These are phyloP conservation scores for Listronotus bonariensis DNA, from an alignment of 1,140 invertebrate species.

Conservation along the genomic window DNA sequence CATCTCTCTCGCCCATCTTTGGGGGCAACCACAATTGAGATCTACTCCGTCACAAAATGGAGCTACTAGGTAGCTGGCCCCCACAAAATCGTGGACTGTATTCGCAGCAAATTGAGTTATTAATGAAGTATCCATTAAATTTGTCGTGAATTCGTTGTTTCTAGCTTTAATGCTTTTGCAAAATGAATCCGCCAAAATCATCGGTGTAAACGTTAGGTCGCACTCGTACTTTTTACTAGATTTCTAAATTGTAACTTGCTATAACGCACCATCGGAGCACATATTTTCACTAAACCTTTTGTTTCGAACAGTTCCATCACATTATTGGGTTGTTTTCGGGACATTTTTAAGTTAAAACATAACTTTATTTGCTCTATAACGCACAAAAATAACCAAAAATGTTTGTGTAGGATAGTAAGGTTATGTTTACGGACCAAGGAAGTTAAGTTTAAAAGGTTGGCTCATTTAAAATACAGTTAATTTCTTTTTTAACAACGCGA, in stretches of 20 bases:
- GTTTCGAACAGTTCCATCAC: slow-evolving; percentile 69
- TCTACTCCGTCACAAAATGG: slow-evolving; percentile 91
- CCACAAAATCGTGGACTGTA: slow-evolving; percentile 78
- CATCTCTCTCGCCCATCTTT: slow-evolving; percentile 90
- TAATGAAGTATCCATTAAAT: slow-evolving; percentile 77
- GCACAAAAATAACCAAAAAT: too few species aligned
- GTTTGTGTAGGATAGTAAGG: too few species aligned
- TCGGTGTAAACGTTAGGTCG: slow-evolving; percentile 92
- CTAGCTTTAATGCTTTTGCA: slow-evolving; percentile 85
- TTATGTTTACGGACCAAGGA: too few species aligned
- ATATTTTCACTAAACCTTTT: slow-evolving; percentile 73
- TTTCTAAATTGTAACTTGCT: slow-evolving; percentile 88
- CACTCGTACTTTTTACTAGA: slow-evolving; percentile 82
- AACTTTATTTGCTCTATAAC: too few species aligned
- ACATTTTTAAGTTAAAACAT: slow-evolving; percentile 6
- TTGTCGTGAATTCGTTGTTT: slow-evolving; percentile 86
- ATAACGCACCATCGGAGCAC: slow-evolving; percentile 95
- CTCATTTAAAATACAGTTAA: too few species aligned
- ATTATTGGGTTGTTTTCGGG: slow-evolving; percentile 46
- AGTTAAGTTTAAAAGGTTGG: too few species aligned
- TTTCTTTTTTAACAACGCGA: too few species aligned
- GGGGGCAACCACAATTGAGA: slow-evolving; percentile 96
- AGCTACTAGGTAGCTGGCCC: slow-evolving; percentile 81
- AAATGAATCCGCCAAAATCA: slow-evolving; percentile 96
- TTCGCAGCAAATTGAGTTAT: slow-evolving; percentile 96